phyloP scores from a whole-genome alignment of 2,113 vertebrate genomes.

The Dicerorhinus sumatrensis region DNA sequence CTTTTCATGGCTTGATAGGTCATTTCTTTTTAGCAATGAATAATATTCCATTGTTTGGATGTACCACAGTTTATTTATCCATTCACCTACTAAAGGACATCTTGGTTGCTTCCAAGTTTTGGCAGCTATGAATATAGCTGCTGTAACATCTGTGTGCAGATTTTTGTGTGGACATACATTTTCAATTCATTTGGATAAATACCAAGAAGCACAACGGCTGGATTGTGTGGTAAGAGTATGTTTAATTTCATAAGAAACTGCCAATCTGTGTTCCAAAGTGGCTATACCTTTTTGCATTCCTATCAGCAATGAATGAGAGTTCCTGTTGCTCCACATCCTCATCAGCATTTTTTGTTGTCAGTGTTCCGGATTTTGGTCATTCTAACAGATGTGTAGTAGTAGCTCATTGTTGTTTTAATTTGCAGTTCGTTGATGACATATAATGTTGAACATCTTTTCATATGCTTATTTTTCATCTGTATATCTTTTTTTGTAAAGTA shows the following conservation, averaged over 20 bases:
- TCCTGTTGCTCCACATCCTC: not conserved
- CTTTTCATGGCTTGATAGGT: not conserved
- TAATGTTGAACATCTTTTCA: not conserved
- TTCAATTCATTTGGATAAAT: constrained; percentile 34
- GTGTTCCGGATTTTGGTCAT: not conserved
- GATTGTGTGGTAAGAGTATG: not conserved
- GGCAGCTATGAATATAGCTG: constrained; percentile 20
- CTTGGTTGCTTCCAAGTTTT: constrained; percentile 18
- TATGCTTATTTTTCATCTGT: not conserved
- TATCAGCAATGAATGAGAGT: not conserved
- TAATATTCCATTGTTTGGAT: not conserved
- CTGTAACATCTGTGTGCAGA: not conserved
- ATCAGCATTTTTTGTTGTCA: not conserved
- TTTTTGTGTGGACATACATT: constrained; percentile 15
- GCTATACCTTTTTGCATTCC: not conserved
- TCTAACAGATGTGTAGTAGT: not conserved
- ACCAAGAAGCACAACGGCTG: not conserved
- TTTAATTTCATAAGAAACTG: constrained; percentile 32
- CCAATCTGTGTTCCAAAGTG: not conserved
- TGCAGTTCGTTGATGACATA: not conserved
- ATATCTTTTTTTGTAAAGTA: not conserved
- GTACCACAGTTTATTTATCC: not conserved
- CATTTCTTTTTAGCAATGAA: not conserved
- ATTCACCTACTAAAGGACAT: not conserved
- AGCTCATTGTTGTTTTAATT: not conserved